These are phyloP conservation scores for Automeris io DNA, from an alignment of 2,888 invertebrate species.

Conservation along the genomic window DNA sequence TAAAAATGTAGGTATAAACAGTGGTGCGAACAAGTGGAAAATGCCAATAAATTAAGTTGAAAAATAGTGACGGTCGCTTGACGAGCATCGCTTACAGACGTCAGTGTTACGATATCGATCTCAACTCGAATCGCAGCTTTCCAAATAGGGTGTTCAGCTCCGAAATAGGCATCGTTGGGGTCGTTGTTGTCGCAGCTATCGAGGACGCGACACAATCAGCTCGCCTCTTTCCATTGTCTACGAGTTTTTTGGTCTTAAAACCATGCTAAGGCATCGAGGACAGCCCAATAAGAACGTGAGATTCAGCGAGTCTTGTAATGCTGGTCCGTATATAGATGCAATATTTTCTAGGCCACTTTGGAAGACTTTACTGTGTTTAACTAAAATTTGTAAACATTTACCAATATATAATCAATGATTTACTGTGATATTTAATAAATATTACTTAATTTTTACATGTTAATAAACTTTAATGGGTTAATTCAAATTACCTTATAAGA, in stretches of 20 bases:
- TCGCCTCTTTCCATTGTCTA: constrained; percentile 65
- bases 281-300: constrained; percentile 5
- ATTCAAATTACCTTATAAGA: no score
- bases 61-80: constrained; percentile 48
- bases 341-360: background rate
- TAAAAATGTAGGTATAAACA: no score
- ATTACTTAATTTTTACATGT: no score
- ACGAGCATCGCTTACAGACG: constrained; percentile 31
- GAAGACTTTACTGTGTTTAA: background rate
- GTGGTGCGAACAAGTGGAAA: no score
- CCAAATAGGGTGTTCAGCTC: constrained; percentile 67
- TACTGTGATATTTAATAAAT: no score
- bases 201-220: constrained; percentile 49
- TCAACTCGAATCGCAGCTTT: constrained; percentile 67
- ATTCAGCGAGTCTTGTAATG: constrained; percentile 1
- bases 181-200: constrained; percentile 43
- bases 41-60: constrained; percentile 35
- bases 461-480: no score
- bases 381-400: no score
- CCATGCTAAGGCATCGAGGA: constrained; percentile 33
- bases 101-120: constrained; percentile 51
- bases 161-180: constrained; percentile 65
- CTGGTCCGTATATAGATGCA: constrained; percentile 16
- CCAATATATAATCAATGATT: no score
- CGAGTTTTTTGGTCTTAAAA: constrained; percentile 41